phyloP scores from a whole-genome alignment of 2,888 invertebrate species.

The Hedychridium roseum region DNA sequence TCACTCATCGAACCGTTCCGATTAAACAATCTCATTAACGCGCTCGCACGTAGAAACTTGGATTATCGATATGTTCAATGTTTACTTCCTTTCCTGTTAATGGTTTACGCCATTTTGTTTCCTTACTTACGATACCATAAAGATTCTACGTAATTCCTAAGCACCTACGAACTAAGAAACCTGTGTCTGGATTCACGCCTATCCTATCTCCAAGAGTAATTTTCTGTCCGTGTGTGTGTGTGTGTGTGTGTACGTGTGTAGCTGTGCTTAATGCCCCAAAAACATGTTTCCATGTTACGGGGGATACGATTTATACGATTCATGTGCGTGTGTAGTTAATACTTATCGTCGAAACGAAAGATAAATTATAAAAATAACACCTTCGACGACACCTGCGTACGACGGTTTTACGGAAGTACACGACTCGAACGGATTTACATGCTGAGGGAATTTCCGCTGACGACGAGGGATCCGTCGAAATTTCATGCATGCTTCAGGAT shows the following conservation, averaged over 20 bases:
- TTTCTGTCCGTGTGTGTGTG: conserved; percentile 6
- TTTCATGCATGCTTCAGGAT: no score
- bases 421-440: no score
- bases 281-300: no score
- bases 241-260: conserved; percentile 6
- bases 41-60: conserved; percentile 35
- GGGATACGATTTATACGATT: no score
- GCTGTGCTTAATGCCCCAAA: conserved; percentile 24
- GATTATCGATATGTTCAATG: conserved; percentile 59
- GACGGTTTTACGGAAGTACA: conserved; percentile 14
- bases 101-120: conserved; percentile 12
- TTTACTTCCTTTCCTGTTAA: conserved; percentile 35
- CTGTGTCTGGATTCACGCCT: conserved; percentile 29
- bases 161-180: conserved; percentile 47
- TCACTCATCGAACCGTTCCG: conserved; percentile 15
- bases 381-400: conserved; percentile 37
- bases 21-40: conserved; percentile 6
- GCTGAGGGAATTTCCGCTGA: no score
- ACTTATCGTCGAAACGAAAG: conserved; percentile 34
- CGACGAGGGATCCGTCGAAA: no score
- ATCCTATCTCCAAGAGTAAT: no score
- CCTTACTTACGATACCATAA: conserved; percentile 44
- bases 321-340: conserved; percentile 29
- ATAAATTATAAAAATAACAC: conserved; percentile 48
- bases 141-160: conserved; percentile 46